Conservation (phyloP, 1,140 invertebrate genomes). For the Reticulitermes speratus region DNA sequence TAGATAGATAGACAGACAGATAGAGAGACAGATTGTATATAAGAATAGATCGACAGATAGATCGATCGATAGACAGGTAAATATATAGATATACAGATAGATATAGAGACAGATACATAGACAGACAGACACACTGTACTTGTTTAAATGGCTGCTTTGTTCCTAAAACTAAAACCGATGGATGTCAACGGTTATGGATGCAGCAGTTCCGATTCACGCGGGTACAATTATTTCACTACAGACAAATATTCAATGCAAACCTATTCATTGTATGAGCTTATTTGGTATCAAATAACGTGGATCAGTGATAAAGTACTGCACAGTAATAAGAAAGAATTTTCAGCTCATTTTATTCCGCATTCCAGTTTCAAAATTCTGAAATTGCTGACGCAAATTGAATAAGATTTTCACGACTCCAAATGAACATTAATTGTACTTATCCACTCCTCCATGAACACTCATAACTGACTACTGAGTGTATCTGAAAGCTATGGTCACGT, state of each 20-base stretch:
- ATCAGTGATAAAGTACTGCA: neutral
- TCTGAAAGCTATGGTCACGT: neutral
- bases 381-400: neutral
- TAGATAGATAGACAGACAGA: no score
- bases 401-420: neutral
- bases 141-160: no score
- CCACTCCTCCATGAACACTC: neutral
- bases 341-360: neutral
- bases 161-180: no score
- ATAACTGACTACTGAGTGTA: neutral
- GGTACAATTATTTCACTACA: neutral
- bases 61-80: no score
- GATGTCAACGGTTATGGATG: no score
- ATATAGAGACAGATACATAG: no score
- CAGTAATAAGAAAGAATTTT: neutral
- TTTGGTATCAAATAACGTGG: neutral
- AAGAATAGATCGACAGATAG: no score
- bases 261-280: neutral
- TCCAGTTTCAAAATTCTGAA: neutral
- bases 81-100: no score
- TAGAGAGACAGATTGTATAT: no score
- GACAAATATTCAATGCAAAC: neutral
- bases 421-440: neutral
- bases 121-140: no score
- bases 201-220: no score